phyloP scores from a whole-genome alignment of 2,888 invertebrate species.

The Linnaemya vulpina region DNA sequence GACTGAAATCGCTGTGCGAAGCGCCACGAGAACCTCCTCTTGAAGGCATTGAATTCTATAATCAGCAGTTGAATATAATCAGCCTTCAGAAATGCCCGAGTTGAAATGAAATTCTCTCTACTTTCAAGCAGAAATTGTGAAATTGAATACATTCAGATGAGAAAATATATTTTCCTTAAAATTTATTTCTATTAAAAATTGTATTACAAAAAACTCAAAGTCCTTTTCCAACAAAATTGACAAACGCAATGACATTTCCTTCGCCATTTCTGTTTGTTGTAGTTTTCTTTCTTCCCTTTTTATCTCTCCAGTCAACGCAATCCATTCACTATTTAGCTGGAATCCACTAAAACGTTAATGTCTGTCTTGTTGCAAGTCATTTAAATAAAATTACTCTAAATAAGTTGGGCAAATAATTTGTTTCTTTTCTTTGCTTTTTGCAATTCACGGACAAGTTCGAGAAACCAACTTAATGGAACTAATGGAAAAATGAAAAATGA shows the following conservation, averaged over 20 bases:
- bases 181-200: no score
- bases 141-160: no score
- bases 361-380: conserved; percentile 60
- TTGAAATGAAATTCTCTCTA: no score
- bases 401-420: background rate
- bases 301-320: conserved; percentile 15
- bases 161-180: no score
- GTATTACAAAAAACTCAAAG: no score
- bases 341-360: background rate
- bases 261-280: background rate
- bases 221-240: conserved; percentile 9
- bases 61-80: no score
- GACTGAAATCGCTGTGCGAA: no score
- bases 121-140: no score
- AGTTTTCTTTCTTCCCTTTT: background rate
- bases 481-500: conserved; percentile 48
- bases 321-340: conserved; percentile 18
- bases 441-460: conserved; percentile 44
- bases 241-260: conserved; percentile 45
- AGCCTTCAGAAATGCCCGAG: no score
- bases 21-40: no score
- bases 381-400: conserved; percentile 32
- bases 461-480: conserved; percentile 31
- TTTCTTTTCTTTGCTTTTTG: background rate
- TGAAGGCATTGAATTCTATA: no score